phyloP scores from a whole-genome alignment of 2,888 invertebrate genomes.

The Nysson spinosus region DNA sequence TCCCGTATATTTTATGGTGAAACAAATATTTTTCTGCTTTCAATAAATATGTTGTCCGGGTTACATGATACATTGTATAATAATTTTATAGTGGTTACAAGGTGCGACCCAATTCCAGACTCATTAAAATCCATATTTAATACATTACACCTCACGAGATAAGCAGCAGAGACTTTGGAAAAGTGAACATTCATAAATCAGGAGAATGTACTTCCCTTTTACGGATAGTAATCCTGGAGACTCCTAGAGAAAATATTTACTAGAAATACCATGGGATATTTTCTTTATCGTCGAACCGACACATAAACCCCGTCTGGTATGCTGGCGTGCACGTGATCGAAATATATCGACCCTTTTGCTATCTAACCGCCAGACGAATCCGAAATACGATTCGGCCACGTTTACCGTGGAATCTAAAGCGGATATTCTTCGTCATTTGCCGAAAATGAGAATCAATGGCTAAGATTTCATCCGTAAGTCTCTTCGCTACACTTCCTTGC shows the following conservation, averaged over 20 bases:
- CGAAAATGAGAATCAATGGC: constrained; percentile 37
- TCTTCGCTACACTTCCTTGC: not conserved
- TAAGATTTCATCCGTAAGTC: constrained; percentile 18
- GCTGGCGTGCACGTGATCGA: constrained; percentile 30
- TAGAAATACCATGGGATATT: constrained; percentile 28
- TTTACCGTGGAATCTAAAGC: constrained; percentile 19
- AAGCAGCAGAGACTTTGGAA: no score
- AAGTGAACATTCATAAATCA: constrained; percentile 17
- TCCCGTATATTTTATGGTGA: no score
- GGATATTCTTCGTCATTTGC: constrained; percentile 16
- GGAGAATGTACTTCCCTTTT: constrained; percentile 10
- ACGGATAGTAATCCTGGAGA: constrained; percentile 25
- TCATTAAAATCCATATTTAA: no score
- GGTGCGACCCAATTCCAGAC: no score
- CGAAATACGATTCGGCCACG: constrained; percentile 32
- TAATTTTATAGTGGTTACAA: no score
- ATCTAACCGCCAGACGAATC: constrained; percentile 7
- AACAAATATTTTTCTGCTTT: no score
- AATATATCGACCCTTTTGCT: constrained; percentile 33
- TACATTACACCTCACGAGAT: no score
- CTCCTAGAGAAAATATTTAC: constrained; percentile 41
- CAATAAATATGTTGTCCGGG: no score
- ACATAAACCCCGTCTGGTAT: constrained; percentile 36
- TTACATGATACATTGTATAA: no score
- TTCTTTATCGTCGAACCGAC: constrained; percentile 45